A percentile compares a stretch with the other conserved stretches of the same genome.
Conservation (phyloP, 92 coral and sea anemone genomes). For the Muricea muricata region DNA sequence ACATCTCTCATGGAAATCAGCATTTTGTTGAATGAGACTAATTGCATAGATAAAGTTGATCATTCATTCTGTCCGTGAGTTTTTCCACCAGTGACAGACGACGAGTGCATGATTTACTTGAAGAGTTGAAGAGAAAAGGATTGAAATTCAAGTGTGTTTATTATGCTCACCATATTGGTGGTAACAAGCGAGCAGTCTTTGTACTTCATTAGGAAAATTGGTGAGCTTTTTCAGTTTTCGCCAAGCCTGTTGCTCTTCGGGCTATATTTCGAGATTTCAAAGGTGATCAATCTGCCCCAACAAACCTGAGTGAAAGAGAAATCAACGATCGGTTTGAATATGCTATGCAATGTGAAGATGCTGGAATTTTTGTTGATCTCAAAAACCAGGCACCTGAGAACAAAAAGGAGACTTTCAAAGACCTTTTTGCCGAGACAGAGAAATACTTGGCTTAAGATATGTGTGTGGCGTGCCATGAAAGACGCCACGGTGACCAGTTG, state of each 20-base stretch:
- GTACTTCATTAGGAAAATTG: constrained; percentile 43
- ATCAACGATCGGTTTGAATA: constrained; percentile 8
- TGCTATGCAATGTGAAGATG: constrained; percentile 31
- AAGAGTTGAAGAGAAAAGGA: constrained; percentile 34
- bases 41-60: too few species aligned
- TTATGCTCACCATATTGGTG: constrained; percentile 43
- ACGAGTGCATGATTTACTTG: constrained; percentile 36
- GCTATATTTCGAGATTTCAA: constrained; percentile 3
- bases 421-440: constrained; percentile 11
- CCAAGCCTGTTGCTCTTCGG: constrained; percentile 22
- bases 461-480: constrained; percentile 14
- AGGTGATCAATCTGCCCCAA: constrained; percentile 18
- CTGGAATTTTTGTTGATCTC: constrained; percentile 30
- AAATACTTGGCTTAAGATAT: constrained; percentile 24
- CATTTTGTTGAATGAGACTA: too few species aligned
- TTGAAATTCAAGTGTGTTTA: constrained; percentile 39
- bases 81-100: constrained; percentile 52
- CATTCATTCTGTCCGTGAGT: constrained; percentile 49
- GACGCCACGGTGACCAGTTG: constrained; percentile 14
- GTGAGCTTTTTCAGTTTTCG: constrained; percentile 1
- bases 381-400: constrained; percentile 15
- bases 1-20: too few species aligned
- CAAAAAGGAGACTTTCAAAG: neutral
- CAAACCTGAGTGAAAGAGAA: neutral
- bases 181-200: constrained; percentile 44